phyloP scores from a whole-genome alignment of 2,888 invertebrate species.

The Augochlorella aurata region DNA sequence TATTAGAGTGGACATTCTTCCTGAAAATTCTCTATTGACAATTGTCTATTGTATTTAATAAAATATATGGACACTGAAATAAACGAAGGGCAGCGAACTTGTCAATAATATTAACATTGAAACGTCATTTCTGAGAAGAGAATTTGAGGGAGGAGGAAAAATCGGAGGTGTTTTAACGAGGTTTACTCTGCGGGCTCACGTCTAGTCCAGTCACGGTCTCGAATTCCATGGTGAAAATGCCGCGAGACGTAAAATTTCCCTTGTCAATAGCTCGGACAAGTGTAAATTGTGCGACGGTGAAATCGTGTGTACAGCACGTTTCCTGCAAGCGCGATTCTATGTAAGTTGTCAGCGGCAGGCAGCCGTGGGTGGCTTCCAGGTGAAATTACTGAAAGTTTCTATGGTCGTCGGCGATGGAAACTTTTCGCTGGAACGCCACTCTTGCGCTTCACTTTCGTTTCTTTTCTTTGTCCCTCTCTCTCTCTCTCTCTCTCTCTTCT shows the following conservation, averaged over 20 bases:
- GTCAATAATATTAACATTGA: neutral
- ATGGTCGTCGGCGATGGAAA: constrained; percentile 25
- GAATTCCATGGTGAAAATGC: constrained; percentile 27
- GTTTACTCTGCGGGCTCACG: neutral
- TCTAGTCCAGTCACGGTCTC: neutral
- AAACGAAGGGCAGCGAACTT: neutral
- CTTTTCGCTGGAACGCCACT: constrained; percentile 9
- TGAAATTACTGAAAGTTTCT: constrained; percentile 56
- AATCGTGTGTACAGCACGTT: constrained; percentile 45
- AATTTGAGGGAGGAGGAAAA: neutral
- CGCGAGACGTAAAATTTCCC: constrained; percentile 52
- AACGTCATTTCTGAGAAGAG: neutral
- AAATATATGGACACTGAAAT: too few species aligned
- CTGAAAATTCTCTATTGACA: too few species aligned
- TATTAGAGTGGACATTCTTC: too few species aligned
- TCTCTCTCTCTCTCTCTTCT: neutral
- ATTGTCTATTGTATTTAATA: too few species aligned
- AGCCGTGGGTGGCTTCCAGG: constrained; percentile 52
- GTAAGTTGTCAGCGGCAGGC: constrained; percentile 71
- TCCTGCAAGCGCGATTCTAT: constrained; percentile 64
- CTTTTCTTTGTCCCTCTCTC: constrained; percentile 2
- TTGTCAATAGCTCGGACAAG: constrained; percentile 56
- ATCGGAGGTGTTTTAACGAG: constrained; percentile 1
- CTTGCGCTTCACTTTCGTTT: constrained; percentile 15
- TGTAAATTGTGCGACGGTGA: constrained; percentile 53